Conservation (phyloP, 2,888 invertebrate genomes). For the Zaprionus obscuricornis region DNA sequence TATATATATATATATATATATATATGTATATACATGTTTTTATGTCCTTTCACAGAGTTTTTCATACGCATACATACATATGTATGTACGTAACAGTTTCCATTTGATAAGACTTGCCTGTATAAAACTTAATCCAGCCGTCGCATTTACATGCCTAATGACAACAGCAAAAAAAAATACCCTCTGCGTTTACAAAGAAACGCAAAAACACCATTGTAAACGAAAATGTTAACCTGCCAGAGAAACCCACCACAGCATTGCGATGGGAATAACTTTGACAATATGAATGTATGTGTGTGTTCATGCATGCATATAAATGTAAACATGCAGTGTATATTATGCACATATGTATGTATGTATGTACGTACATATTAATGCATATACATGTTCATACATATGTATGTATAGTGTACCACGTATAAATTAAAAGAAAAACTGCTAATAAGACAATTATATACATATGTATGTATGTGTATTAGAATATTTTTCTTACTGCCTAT, state of each 20-base stretch:
- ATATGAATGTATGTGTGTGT: constrained; percentile 22
- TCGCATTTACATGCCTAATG: constrained; percentile 22
- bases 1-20: not conserved
- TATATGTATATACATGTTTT: not conserved
- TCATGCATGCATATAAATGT: constrained; percentile 11
- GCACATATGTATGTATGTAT: too few species aligned
- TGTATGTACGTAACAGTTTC: constrained; percentile 4
- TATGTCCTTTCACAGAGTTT: not conserved
- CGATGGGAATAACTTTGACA: constrained; percentile 29
- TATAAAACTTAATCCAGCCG: not conserved
- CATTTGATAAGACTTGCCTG: too few species aligned
- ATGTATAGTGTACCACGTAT: too few species aligned
- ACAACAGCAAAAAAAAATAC: constrained; percentile 24
- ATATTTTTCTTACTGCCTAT: too few species aligned
- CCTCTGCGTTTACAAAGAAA: not conserved
- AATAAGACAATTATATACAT: too few species aligned
- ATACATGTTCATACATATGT: too few species aligned
- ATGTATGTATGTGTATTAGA: too few species aligned
- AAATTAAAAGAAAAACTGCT: too few species aligned
- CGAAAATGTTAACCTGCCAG: constrained; percentile 53
- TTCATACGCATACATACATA: not conserved
- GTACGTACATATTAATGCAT: too few species aligned
- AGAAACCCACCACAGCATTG: constrained; percentile 58
- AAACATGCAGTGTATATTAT: too few species aligned
- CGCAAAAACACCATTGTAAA: constrained; percentile 34